Evolutionary conservation across 2,888 invertebrate species (phyloP).

Genomic region (Hololepta plana): DNA sequence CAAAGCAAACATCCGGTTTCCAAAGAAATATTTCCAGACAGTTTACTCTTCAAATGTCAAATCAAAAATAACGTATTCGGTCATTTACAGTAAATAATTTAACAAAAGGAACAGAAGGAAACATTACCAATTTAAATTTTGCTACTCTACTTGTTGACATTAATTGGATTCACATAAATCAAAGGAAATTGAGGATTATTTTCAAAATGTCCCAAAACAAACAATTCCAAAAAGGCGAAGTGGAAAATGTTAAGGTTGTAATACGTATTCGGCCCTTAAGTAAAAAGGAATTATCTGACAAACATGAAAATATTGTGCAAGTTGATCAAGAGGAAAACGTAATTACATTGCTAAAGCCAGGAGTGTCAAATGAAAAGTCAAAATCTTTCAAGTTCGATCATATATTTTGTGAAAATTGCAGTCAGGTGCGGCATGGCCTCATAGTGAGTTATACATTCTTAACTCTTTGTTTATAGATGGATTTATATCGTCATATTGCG

Average conservation of each 20-base stretch:
- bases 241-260: conserved; percentile 90
- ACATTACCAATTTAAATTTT: no score
- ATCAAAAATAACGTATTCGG: no score
- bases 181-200: no score
- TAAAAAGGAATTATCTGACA: conserved; percentile 59
- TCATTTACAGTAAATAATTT: no score
- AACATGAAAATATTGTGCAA: conserved; percentile 52
- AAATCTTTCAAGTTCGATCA: conserved; percentile 90
- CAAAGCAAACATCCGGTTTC: no score
- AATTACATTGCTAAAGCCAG: conserved; percentile 59
- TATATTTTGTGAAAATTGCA: conserved; percentile 73
- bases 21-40: no score
- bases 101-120: no score
- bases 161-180: no score
- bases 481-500: conserved; percentile 91
- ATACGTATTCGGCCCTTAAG: conserved; percentile 89
- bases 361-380: conserved; percentile 52
- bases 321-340: conserved; percentile 62
- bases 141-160: no score
- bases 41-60: no score
- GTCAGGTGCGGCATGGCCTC: conserved; percentile 41
- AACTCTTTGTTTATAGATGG: conserved; percentile 40
- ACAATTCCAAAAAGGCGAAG: conserved; percentile 13
- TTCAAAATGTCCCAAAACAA: conserved; percentile 12
- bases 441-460: neutral